Evolutionary conservation across 1,140 invertebrate genomes (phyloP).

Genomic region (Latrodectus geometricus): DNA sequence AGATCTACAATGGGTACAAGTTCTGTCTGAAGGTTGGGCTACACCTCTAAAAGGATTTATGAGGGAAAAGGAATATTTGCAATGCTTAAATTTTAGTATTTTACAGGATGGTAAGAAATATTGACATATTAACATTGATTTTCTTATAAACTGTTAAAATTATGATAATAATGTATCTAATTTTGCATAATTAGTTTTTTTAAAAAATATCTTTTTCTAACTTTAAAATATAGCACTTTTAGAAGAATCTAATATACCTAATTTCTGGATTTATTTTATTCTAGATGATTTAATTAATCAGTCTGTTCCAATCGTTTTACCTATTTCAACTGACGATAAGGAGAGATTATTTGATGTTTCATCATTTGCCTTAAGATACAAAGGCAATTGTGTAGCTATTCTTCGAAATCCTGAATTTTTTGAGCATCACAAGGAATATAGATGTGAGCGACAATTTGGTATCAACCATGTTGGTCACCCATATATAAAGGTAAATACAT

Average conservation of each 20-base stretch:
- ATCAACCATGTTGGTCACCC: slow-evolving; percentile 76
- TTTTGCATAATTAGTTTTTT: no score
- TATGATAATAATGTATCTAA: no score
- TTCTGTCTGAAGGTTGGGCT: slow-evolving; percentile 98
- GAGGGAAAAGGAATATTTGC: slow-evolving; percentile 94
- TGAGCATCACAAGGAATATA: slow-evolving; percentile 93
- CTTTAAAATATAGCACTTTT: no score
- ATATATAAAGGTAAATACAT: slow-evolving; percentile 63
- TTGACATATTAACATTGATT: no score
- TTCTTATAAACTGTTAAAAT: no score
- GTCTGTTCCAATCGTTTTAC: slow-evolving; percentile 94
- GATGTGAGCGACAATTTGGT: slow-evolving; percentile 92
- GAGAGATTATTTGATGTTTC: slow-evolving; percentile 73
- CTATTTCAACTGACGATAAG: slow-evolving; percentile 82
- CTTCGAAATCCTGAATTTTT: slow-evolving; percentile 94
- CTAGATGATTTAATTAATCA: slow-evolving; percentile 80
- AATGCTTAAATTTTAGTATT: slow-evolving; percentile 93
- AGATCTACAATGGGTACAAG: slow-evolving; percentile 96
- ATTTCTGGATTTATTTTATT: not conserved
- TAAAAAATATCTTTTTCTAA: no score
- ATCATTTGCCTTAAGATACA: slow-evolving; percentile 73
- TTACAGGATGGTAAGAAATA: slow-evolving; percentile 76
- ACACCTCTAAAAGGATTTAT: slow-evolving; percentile 95
- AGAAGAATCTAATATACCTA: no score
- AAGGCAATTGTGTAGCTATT: slow-evolving; percentile 83